A percentile compares a stretch with the other conserved stretches of the same genome.
These are phyloP conservation scores for Percina caprodes DNA, from an alignment of 2,113 vertebrate genomes.

Conservation along the genomic window DNA sequence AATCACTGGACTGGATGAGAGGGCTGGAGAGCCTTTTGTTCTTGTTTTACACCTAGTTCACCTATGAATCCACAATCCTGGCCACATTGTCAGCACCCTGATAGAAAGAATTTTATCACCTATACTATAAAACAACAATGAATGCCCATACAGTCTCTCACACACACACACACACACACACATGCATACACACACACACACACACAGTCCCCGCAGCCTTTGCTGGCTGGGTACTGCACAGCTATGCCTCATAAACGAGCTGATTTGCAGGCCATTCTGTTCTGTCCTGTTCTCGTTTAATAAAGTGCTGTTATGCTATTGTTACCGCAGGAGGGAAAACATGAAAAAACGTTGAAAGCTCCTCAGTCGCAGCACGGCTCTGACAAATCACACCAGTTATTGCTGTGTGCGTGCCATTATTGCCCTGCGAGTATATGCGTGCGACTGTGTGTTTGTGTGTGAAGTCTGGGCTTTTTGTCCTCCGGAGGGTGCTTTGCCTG, in stretches of 20 bases:
- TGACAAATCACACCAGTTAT: slow-evolving; percentile 78
- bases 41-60: slow-evolving; percentile 33
- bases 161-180: not conserved
- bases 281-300: slow-evolving; percentile 74
- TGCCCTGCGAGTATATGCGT: slow-evolving; percentile 39
- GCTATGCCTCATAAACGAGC: slow-evolving; percentile 72
- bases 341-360: slow-evolving; percentile 70
- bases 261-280: slow-evolving; percentile 75
- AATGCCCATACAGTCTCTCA: not conserved
- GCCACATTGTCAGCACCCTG: not conserved
- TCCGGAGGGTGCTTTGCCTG: slow-evolving; percentile 72
- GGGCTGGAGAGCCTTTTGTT: slow-evolving; percentile 14
- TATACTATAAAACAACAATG: slow-evolving; percentile 39
- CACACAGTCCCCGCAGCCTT: slow-evolving; percentile 36
- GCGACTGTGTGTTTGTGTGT: slow-evolving; percentile 41
- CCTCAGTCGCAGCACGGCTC: slow-evolving; percentile 67
- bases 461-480: slow-evolving; percentile 65
- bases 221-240: slow-evolving; percentile 47
- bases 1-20: slow-evolving; percentile 36
- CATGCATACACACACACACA: too few species aligned
- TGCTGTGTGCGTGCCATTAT: slow-evolving; percentile 67
- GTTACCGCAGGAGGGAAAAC: slow-evolving; percentile 75
- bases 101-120: slow-evolving; percentile 8
- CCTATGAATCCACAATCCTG: slow-evolving; percentile 23
- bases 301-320: slow-evolving; percentile 77